Evolutionary conservation across 30 jellyfish, hydroid and myxozoan species (phyloP).

Genomic region (Sanderia malayensis): DNA sequence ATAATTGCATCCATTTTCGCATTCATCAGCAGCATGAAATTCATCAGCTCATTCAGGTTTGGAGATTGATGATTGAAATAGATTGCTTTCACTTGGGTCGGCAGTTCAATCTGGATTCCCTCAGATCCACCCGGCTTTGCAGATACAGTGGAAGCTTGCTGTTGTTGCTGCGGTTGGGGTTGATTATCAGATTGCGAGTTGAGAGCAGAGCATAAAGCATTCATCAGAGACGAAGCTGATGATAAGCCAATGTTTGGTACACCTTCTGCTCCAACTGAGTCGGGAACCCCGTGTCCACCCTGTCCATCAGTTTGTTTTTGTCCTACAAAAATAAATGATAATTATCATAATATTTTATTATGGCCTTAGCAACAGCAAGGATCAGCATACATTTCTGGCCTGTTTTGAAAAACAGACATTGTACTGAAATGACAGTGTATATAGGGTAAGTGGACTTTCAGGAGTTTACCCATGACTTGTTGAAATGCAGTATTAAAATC

Average conservation of each 20-base stretch:
- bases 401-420: too few relatives aligned
- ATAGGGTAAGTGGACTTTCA: too few relatives aligned
- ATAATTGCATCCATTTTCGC: slow-evolving; percentile 82
- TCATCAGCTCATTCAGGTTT: slow-evolving; percentile 48
- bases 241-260: slow-evolving; percentile 57
- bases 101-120: slow-evolving; percentile 83
- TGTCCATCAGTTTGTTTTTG: slow-evolving; percentile 39
- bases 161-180: slow-evolving; percentile 42
- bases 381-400: too few relatives aligned
- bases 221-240: slow-evolving; percentile 63
- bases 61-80: slow-evolving; percentile 76
- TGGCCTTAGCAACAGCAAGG: too few relatives aligned
- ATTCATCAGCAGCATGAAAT: slow-evolving; percentile 63
- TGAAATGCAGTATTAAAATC: slow-evolving; percentile 43
- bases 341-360: too few relatives aligned
- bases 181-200: slow-evolving; percentile 70
- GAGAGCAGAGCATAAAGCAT: slow-evolving; percentile 69
- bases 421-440: too few relatives aligned
- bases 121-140: slow-evolving; percentile 75
- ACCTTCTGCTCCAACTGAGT: slow-evolving; percentile 55
- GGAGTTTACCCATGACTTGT: too few relatives aligned
- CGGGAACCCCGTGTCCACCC: slow-evolving; percentile 21
- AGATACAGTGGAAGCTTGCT: slow-evolving; percentile 60
- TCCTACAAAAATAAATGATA: slow-evolving; percentile 27
- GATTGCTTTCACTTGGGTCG: slow-evolving; percentile 80